Evolutionary conservation across 53 echinoderm and acorn worm genomes (phyloP).

Genomic region (Mesocentrotus franciscanus): DNA sequence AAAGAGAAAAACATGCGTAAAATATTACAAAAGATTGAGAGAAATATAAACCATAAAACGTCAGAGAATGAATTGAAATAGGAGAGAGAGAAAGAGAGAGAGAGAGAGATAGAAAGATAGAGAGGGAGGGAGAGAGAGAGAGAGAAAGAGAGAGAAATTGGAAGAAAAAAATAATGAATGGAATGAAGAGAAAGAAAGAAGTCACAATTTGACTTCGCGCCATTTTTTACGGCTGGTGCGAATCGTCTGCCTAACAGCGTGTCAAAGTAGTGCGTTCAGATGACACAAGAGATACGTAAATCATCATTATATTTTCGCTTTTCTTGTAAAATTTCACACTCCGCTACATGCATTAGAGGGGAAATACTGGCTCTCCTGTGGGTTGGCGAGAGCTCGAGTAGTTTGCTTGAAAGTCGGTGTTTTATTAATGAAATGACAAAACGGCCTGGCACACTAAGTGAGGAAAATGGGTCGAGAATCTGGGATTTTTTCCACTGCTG

Average conservation of each 20-base stretch:
- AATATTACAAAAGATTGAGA: too few relatives aligned
- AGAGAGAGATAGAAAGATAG: neutral
- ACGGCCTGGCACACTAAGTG: neutral
- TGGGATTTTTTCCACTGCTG: neutral
- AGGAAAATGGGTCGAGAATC: neutral
- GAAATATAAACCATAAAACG: too few relatives aligned
- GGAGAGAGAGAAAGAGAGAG: constrained; percentile 2
- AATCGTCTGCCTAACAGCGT: neutral
- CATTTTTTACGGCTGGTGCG: neutral
- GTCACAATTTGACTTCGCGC: constrained; percentile 4
- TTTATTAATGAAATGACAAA: constrained; percentile 27
- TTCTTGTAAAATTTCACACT: neutral
- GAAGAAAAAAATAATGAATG: neutral
- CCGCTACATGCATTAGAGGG: neutral
- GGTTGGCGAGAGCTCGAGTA: neutral
- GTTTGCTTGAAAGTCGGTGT: neutral
- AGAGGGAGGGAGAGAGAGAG: neutral
- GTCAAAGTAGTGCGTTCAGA: constrained; percentile 25
- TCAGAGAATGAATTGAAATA: neutral
- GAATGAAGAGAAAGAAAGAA: neutral
- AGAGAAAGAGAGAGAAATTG: neutral
- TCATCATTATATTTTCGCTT: neutral
- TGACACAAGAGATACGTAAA: constrained; percentile 33
- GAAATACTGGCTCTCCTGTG: neutral
- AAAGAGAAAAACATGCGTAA: too few relatives aligned